Percentiles rank a stretch among this genome's conserved stretches.
Conservation (phyloP, 2,888 invertebrate genomes). For the Heliconius sara region DNA sequence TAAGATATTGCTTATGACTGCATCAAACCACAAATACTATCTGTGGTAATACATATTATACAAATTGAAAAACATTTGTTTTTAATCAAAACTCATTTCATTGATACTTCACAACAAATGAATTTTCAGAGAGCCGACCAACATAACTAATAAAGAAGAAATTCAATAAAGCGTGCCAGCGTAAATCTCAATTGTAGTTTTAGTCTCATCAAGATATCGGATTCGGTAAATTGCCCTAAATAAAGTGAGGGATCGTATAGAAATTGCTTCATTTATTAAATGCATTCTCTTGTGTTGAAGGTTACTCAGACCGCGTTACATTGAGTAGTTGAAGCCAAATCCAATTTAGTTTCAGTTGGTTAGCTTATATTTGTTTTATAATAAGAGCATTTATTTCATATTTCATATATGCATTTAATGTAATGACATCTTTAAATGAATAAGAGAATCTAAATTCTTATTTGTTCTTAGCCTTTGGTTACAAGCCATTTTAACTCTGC, state of each 20-base stretch:
- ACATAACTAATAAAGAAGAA: conserved; percentile 49
- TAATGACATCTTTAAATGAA: background rate
- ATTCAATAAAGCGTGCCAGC: conserved; percentile 63
- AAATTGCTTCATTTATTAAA: conserved; percentile 34
- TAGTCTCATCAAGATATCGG: conserved; percentile 61
- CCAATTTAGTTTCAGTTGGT: conserved; percentile 26
- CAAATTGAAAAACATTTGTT: background rate
- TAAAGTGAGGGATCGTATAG: conserved; percentile 48
- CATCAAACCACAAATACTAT: background rate
- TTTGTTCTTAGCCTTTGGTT: no score
- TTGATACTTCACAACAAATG: conserved; percentile 12
- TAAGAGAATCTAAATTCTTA: background rate
- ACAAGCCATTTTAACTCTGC: no score
- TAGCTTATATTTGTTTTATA: background rate
- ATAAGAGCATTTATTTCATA: background rate
- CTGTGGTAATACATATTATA: background rate
- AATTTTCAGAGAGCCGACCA: conserved; percentile 9
- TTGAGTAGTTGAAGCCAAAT: conserved; percentile 21
- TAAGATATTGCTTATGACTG: background rate
- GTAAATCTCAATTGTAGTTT: conserved; percentile 68
- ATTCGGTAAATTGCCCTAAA: conserved; percentile 58
- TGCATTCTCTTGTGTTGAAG: conserved; percentile 18
- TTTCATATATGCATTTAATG: background rate
- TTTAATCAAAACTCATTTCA: background rate
- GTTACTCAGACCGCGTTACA: background rate